A percentile compares a stretch with the other conserved stretches of the same genome.
phyloP scores from a whole-genome alignment of 2,113 vertebrate species.

The Notiomystis cincta region DNA sequence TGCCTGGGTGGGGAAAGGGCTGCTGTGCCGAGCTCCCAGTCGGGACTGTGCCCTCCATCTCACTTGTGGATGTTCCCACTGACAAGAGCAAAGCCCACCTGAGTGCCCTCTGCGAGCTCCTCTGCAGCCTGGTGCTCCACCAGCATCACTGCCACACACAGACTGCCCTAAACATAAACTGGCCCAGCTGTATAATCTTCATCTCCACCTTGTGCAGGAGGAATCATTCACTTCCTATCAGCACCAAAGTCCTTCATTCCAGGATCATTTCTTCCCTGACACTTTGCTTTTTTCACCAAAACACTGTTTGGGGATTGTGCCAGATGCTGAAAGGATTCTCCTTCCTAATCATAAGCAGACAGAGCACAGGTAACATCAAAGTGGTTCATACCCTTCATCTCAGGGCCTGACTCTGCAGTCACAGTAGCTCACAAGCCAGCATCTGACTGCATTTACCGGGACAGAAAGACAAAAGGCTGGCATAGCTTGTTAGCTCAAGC shows the following conservation, averaged over 20 bases:
- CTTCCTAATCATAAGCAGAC: background rate
- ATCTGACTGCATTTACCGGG: background rate
- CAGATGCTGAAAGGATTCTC: background rate
- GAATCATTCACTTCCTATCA: background rate
- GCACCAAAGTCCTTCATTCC: background rate
- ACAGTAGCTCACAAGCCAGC: background rate
- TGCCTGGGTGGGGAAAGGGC: background rate
- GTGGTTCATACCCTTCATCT: background rate
- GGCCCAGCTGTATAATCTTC: background rate
- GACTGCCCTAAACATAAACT: background rate
- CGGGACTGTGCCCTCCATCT: rapidly evolving
- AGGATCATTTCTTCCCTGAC: background rate
- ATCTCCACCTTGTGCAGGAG: background rate
- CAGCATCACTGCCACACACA: background rate
- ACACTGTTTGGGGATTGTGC: background rate
- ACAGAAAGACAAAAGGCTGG: background rate
- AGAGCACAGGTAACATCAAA: background rate
- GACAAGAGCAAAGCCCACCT: background rate
- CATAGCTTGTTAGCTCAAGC: background rate
- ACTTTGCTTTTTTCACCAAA: background rate
- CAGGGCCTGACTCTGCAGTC: background rate
- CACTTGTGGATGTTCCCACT: background rate
- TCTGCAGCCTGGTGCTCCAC: background rate
- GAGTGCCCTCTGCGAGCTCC: background rate
- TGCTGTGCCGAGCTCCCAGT: background rate